A percentile compares a stretch with the other conserved stretches of the same genome.
These are phyloP conservation scores for Cosmia trapezina DNA, from an alignment of 2,888 invertebrate species.

Conservation along the genomic window DNA sequence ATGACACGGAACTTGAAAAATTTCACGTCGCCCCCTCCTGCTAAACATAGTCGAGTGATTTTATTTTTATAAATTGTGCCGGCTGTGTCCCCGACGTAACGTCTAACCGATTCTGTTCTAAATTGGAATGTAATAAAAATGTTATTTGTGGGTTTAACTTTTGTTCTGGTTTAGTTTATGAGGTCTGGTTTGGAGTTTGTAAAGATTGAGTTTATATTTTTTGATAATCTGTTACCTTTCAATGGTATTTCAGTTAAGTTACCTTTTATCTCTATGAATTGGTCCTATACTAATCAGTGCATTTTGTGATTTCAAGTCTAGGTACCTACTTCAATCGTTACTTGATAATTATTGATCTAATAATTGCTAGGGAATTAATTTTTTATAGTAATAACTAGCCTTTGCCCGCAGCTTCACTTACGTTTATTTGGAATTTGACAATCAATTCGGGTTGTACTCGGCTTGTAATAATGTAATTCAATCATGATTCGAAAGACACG, in stretches of 20 bases:
- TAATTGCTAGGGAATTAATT: neutral
- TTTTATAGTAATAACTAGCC: no score
- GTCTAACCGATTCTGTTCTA: slow-evolving; percentile 45
- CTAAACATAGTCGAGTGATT: slow-evolving; percentile 61
- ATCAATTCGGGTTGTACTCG: no score
- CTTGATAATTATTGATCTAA: neutral
- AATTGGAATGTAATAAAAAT: slow-evolving; percentile 56
- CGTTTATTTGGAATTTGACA: no score
- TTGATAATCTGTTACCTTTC: neutral
- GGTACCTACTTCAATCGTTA: neutral
- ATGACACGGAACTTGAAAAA: slow-evolving; percentile 74
- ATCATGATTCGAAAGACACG: no score
- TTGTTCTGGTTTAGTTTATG: slow-evolving; percentile 14
- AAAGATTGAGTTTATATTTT: neutral
- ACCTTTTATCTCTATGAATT: no score
- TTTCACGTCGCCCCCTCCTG: slow-evolving; percentile 42
- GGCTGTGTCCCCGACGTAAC: slow-evolving; percentile 69
- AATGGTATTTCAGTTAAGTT: no score
- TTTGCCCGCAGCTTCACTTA: no score
- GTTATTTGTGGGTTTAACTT: slow-evolving; percentile 31
- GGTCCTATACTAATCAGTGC: no score
- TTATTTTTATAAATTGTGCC: slow-evolving; percentile 76
- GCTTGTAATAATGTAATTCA: no score
- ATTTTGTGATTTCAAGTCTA: no score
- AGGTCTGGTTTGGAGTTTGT: slow-evolving; percentile 1